A percentile compares a stretch with the other conserved stretches of the same genome.
phyloP scores from a whole-genome alignment of 64 coral and sea anemone species.

The Trachythela sp. region DNA sequence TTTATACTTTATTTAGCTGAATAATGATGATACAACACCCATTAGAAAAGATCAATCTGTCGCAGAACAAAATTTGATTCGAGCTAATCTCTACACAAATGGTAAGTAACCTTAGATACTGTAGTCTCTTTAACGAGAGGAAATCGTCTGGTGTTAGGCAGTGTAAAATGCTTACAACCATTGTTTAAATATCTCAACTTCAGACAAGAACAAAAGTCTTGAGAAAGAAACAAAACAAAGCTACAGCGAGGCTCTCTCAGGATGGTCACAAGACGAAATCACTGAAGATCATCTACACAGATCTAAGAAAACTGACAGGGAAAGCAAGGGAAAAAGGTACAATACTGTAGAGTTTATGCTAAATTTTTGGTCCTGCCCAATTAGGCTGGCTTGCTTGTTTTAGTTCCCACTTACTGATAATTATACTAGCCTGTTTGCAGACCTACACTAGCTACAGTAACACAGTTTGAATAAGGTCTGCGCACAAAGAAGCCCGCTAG shows the following conservation, averaged over 20 bases:
- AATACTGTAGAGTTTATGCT: not conserved
- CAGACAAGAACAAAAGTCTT: conserved; percentile 14
- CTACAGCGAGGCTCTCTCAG: not conserved
- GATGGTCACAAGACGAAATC: not conserved
- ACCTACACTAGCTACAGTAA: too few species aligned
- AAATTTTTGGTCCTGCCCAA: too few species aligned
- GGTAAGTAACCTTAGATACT: conserved; percentile 35
- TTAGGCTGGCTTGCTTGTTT: too few species aligned
- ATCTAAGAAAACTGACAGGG: not conserved
- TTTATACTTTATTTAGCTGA: not conserved
- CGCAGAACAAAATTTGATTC: conserved; percentile 72
- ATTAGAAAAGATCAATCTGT: conserved; percentile 76
- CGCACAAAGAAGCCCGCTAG: too few species aligned
- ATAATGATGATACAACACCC: conserved; percentile 40
- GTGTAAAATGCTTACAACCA: not conserved
- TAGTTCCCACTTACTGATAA: too few species aligned
- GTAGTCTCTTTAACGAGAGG: not conserved
- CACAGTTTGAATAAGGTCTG: too few species aligned
- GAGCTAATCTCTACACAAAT: conserved; percentile 84
- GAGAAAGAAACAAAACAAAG: conserved; percentile 13
- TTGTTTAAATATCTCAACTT: not conserved
- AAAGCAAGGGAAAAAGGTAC: not conserved
- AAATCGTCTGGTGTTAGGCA: too few species aligned
- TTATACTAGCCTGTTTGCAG: too few species aligned
- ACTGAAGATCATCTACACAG: not conserved